These are phyloP conservation scores for Chrysolina americana DNA, from an alignment of 2,888 invertebrate species.

Conservation along the genomic window DNA sequence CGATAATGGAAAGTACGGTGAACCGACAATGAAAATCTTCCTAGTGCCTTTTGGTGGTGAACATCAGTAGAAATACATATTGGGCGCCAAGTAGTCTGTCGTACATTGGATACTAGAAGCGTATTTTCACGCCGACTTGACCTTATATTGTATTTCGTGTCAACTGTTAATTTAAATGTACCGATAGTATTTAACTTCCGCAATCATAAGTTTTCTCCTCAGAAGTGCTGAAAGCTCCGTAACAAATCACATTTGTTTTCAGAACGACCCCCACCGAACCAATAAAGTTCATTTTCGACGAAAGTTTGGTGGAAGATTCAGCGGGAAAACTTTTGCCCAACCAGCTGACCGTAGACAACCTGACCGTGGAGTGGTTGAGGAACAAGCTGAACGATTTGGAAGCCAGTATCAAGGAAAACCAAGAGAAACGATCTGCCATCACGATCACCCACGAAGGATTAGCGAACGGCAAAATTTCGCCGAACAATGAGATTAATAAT, in stretches of 20 bases:
- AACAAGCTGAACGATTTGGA: constrained; percentile 86
- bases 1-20: too few relatives aligned
- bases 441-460: constrained; percentile 60
- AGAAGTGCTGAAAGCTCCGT: too few relatives aligned
- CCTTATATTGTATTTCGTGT: too few relatives aligned
- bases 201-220: too few relatives aligned
- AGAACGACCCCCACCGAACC: constrained; percentile 87
- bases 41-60: too few relatives aligned
- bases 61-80: too few relatives aligned
- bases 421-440: constrained; percentile 72
- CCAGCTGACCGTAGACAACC: constrained; percentile 91
- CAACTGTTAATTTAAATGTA: too few relatives aligned
- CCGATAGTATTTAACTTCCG: too few relatives aligned
- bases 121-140: too few relatives aligned
- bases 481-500: constrained; percentile 62
- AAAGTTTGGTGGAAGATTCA: constrained; percentile 89
- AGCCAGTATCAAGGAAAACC: constrained; percentile 82
- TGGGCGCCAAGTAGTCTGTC: too few relatives aligned
- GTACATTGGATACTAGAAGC: too few relatives aligned
- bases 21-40: too few relatives aligned
- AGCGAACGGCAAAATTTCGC: constrained; percentile 64
- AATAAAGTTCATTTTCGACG: constrained; percentile 88
- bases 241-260: constrained; percentile 51
- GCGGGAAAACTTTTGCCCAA: constrained; percentile 90
- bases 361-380: constrained; percentile 91